These are phyloP conservation scores for Potamarius usumacintae DNA, from an alignment of 2,113 vertebrate species.

Conservation along the genomic window DNA sequence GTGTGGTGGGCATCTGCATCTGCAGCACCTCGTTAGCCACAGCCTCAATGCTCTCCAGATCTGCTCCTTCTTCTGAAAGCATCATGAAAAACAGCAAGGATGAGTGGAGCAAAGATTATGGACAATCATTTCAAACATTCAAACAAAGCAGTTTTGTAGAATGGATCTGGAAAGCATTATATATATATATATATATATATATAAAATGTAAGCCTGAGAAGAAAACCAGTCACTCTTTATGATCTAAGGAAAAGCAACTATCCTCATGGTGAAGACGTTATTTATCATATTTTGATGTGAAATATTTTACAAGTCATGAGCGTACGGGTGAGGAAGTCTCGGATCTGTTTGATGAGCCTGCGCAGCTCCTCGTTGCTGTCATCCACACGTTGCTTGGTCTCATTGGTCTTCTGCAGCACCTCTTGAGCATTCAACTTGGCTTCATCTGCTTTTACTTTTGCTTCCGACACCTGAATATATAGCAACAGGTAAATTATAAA, in stretches of 20 bases:
- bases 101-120: not conserved
- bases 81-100: not conserved
- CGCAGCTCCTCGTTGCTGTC: constrained; percentile 90
- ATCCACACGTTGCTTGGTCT: constrained; percentile 86
- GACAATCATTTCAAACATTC: not conserved
- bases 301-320: not conserved
- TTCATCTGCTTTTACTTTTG: constrained; percentile 87
- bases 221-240: not conserved
- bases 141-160: not conserved
- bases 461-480: constrained; percentile 82
- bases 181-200: not conserved
- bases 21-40: constrained; percentile 91
- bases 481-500: constrained; percentile 7
- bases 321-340: constrained; percentile 92
- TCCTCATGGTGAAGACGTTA: not conserved
- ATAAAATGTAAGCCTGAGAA: not conserved
- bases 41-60: constrained; percentile 90
- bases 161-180: not conserved
- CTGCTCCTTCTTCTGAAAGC: constrained; percentile 86
- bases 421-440: constrained; percentile 87
- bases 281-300: not conserved
- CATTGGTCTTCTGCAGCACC: constrained; percentile 85
- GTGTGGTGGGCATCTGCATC: constrained; percentile 95
- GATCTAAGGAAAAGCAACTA: not conserved
- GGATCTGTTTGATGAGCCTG: constrained; percentile 88